These are phyloP conservation scores for Oligia strigilis DNA, from an alignment of 2,888 invertebrate species.

Conservation along the genomic window DNA sequence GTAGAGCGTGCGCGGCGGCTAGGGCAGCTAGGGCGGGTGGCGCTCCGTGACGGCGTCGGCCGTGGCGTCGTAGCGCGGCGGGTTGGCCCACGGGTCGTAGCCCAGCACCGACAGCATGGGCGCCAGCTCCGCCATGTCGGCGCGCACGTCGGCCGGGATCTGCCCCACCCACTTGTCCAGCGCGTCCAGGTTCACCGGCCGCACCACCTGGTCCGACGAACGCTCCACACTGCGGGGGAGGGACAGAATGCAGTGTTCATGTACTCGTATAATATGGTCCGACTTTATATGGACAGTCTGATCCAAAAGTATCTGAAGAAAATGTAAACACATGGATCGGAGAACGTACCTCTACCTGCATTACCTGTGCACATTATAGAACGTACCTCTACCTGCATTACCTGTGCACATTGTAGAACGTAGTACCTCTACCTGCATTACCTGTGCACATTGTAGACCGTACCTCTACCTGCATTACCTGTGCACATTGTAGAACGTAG, in stretches of 20 bases:
- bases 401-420: neutral
- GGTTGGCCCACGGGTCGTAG: slow-evolving; percentile 99
- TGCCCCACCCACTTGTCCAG: slow-evolving; percentile 97
- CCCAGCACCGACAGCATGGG: slow-evolving; percentile 98
- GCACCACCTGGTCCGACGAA: slow-evolving; percentile 99
- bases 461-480: too few species aligned
- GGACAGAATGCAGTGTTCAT: neutral
- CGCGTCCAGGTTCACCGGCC: slow-evolving; percentile 99
- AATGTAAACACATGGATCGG: neutral
- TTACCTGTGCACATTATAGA: neutral
- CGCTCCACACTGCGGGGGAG: slow-evolving; percentile 95
- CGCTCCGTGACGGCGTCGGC: slow-evolving; percentile 75
- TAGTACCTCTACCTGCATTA: too few species aligned
- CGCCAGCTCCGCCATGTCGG: slow-evolving; percentile 97
- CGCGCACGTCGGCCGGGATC: slow-evolving; percentile 97
- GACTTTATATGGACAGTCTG: neutral
- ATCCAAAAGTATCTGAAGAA: neutral
- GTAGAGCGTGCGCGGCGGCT: slow-evolving; percentile 30
- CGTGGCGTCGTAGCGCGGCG: slow-evolving; percentile 97
- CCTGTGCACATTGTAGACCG: neutral
- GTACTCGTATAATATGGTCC: neutral
- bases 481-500: neutral
- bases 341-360: neutral
- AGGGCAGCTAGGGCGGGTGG: slow-evolving; percentile 60
- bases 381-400: too few species aligned